Percentiles rank a stretch among this genome's conserved stretches.
Evolutionary conservation across 53 echinoderm and acorn worm genomes (phyloP).

Genomic region (Crossaster papposus): DNA sequence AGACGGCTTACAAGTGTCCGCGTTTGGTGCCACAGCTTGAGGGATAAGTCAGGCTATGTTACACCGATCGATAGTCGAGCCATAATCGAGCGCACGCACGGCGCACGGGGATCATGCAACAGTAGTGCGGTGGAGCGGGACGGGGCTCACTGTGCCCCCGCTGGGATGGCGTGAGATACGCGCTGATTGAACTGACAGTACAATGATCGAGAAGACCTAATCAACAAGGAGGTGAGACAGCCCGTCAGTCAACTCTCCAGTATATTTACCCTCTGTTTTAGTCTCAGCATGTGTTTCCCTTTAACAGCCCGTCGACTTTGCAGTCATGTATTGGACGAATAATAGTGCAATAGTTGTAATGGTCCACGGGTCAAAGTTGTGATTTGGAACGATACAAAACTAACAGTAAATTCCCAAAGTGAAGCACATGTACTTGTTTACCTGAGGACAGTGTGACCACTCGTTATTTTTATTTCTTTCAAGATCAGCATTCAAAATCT

Average conservation of each 20-base stretch:
- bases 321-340: neutral
- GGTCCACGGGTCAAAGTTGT: neutral
- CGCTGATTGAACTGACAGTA: constrained; percentile 39
- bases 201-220: constrained; percentile 40
- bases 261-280: neutral
- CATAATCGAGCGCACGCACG: too few species aligned
- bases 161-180: neutral
- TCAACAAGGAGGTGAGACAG: constrained; percentile 47
- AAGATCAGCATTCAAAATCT: too few species aligned
- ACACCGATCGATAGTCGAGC: constrained; percentile 13
- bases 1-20: neutral
- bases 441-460: too few species aligned
- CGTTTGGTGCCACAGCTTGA: constrained; percentile 46
- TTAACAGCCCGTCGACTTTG: neutral
- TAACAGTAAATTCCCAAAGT: too few species aligned
- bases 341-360: neutral
- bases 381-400: too few species aligned
- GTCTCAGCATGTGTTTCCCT: neutral
- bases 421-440: too few species aligned
- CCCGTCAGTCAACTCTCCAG: constrained; percentile 14
- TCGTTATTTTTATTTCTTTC: too few species aligned
- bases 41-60: neutral
- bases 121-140: neutral
- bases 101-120: neutral
- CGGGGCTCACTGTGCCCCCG: neutral